Evolutionary conservation across 2,888 invertebrate species (phyloP).

Genomic region (Thera obeliscata): DNA sequence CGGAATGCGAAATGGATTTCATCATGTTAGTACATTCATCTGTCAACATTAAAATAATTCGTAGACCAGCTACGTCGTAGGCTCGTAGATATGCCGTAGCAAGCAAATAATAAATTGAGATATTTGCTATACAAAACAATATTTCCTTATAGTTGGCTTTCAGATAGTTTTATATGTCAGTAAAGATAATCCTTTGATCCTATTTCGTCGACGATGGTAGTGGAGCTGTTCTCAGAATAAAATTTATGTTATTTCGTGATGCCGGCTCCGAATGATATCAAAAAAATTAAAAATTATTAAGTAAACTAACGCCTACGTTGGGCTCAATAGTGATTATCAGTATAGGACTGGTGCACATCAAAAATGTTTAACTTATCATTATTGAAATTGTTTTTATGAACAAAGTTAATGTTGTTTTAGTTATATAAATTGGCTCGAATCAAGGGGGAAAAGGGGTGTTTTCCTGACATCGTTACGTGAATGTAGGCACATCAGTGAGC

Average conservation of each 20-base stretch:
- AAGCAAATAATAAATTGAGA: conserved; percentile 50
- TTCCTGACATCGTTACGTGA: conserved; percentile 46
- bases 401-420: conserved; percentile 14
- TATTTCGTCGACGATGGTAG: neutral
- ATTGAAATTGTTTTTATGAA: conserved; percentile 2
- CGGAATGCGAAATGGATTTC: conserved; percentile 49
- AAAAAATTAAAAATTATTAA: too few relatives aligned
- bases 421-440: conserved; percentile 48
- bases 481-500: conserved; percentile 52
- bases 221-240: neutral
- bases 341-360: neutral
- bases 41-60: conserved; percentile 50
- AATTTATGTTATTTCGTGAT: neutral
- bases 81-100: conserved; percentile 38
- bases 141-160: conserved; percentile 6
- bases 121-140: conserved; percentile 33
- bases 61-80: conserved; percentile 44
- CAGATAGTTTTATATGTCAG: conserved; percentile 10
- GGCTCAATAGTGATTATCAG: too few relatives aligned
- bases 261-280: neutral
- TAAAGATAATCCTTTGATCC: conserved; percentile 12
- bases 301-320: too few relatives aligned
- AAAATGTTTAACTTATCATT: conserved; percentile 9
- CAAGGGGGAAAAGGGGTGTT: conserved; percentile 40
- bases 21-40: conserved; percentile 46